Evolutionary conservation across 2,888 invertebrate species (phyloP).

Genomic region (Drosophila paucipuncta): DNA sequence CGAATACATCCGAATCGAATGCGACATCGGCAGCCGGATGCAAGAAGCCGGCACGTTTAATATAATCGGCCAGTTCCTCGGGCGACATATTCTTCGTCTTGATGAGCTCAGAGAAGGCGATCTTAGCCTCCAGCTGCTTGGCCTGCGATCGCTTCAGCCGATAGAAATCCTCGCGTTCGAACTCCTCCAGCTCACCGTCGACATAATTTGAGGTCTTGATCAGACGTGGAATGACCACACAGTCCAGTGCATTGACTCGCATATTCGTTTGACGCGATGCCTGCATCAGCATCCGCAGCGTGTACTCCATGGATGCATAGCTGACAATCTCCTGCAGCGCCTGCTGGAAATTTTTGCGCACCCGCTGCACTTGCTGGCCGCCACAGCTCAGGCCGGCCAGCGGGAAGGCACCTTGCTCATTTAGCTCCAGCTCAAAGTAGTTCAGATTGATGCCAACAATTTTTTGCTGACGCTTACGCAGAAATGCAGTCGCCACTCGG

Average conservation of each 20-base stretch:
- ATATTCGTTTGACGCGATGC: conserved; percentile 74
- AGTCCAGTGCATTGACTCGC: conserved; percentile 82
- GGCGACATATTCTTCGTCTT: conserved; percentile 57
- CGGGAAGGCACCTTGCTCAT: conserved; percentile 39
- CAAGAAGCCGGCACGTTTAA: neutral
- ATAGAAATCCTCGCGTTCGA: conserved; percentile 82
- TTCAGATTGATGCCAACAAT: conserved; percentile 75
- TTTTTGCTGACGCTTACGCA: conserved; percentile 57
- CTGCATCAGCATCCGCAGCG: conserved; percentile 49
- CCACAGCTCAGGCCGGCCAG: conserved; percentile 77
- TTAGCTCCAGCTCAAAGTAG: conserved; percentile 55
- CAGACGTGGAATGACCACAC: conserved; percentile 73
- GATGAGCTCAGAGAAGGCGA: conserved; percentile 67
- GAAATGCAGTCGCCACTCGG: conserved; percentile 42
- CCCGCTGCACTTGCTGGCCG: conserved; percentile 71
- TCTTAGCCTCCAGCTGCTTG: conserved; percentile 77
- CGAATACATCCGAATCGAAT: conserved; percentile 47
- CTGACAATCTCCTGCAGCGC: conserved; percentile 59
- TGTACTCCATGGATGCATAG: conserved; percentile 70
- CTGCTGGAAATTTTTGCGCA: conserved; percentile 62
- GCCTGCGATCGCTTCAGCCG: conserved; percentile 80
- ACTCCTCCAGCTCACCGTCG: conserved; percentile 78
- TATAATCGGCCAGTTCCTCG: conserved; percentile 40
- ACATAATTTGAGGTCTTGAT: conserved; percentile 70
- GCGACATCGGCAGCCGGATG: conserved; percentile 54